Base-by-base conservation (phyloP, 2,113 vertebrate species). In the Malurus alboscapulatus region DNA sequence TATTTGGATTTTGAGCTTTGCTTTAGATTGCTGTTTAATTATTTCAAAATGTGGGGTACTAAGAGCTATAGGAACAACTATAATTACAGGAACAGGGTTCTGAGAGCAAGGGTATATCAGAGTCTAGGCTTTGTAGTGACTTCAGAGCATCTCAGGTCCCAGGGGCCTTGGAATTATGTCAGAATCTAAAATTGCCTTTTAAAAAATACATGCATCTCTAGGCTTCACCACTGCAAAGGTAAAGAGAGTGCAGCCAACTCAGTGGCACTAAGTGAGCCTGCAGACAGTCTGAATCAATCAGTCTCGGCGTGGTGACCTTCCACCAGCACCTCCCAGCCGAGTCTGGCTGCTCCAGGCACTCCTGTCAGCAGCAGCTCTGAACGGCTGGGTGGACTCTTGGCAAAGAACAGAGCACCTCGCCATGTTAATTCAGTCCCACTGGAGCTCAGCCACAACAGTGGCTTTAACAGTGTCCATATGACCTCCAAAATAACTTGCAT, bases 251-350 rank as follows among this genome's bases (percentile, higher is more conserved):
- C 71, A 80, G 89, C 47, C 71, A 85, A 34, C 47, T 82, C 77
- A 50, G 66, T 79, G 62, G 53, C 84, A 91, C 78, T 87, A 54
- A 93, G 44, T 73, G 69, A 92, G 66, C 77, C 48, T 73, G 71
- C 92, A 94, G 94, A 92, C 84, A 84, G 67, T 76, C 84, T 84
- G 81, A 92, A 79, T n/a, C 58, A 94, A 91, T 94, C 77, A 27
- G 53, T 61, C 62, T 50, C 3, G 0, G 45, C 0, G 1, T 36
- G 42, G 17, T 93, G 80, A 95, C 77, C 86, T 54, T 36, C 42
- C 92, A 72, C 16, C 66, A 82, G 22, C 40, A 5, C 20, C 45
- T 90, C 67, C 71, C 82, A 38, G 12, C 51, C 47, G 10, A 32
- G 76, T 2, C 75, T 50, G 6, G 21, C 17, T 66, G 94, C 91